Evolutionary conservation across 2,888 invertebrate species (phyloP).

Genomic region (Marronus borbonicus): DNA sequence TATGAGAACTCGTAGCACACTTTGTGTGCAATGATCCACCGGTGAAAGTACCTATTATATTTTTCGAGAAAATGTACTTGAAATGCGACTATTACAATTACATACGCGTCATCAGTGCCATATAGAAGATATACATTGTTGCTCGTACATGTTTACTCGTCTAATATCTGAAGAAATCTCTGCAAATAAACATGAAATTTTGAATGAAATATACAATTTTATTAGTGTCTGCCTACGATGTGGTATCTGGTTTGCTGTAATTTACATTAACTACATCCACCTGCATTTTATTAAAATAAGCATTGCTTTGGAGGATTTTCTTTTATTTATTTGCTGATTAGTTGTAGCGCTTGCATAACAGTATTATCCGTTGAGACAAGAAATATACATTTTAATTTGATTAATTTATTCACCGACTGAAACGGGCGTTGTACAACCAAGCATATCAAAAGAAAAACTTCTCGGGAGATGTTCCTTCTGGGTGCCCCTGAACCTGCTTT

Average conservation of each 20-base stretch:
- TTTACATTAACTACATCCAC: too few species aligned
- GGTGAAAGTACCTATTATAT: slow-evolving; percentile 37
- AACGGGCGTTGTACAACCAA: too few species aligned
- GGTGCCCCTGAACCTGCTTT: too few species aligned
- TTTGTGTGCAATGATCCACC: neutral
- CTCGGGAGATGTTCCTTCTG: too few species aligned
- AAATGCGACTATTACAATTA: slow-evolving; percentile 29
- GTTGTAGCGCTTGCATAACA: too few species aligned
- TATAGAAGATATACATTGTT: neutral
- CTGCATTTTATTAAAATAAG: too few species aligned
- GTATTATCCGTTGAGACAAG: too few species aligned
- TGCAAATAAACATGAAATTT: neutral
- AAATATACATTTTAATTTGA: too few species aligned
- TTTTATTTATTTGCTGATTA: too few species aligned
- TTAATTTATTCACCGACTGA: too few species aligned
- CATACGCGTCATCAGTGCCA: neutral
- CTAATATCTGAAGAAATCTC: neutral
- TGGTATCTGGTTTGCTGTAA: neutral
- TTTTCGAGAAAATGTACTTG: slow-evolving; percentile 21
- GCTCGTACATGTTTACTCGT: neutral
- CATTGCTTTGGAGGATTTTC: too few species aligned
- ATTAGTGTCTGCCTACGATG: neutral
- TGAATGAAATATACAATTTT: neutral
- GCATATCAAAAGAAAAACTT: too few species aligned
- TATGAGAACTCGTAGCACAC: slow-evolving; percentile 17